Evolutionary conservation across 2,113 vertebrate genomes (phyloP).

Genomic region (Jaculus jaculus): DNA sequence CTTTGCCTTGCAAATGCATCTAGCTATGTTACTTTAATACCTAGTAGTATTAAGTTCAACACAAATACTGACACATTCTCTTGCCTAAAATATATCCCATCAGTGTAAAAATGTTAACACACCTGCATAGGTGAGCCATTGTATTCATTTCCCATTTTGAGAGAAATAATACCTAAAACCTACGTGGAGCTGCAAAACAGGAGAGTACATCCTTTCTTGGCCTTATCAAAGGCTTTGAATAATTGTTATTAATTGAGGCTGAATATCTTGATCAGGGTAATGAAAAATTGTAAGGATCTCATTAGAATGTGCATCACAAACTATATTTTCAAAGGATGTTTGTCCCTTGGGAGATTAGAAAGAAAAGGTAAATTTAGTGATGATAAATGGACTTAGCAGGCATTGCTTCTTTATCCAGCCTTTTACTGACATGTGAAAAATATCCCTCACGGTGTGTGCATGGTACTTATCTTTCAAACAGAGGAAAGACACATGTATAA

Average conservation of each 20-base stretch:
- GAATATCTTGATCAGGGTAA: conserved; percentile 51
- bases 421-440: conserved; percentile 71
- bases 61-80: neutral
- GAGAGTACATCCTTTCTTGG: conserved; percentile 22
- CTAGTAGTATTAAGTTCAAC: neutral
- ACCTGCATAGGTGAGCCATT: neutral
- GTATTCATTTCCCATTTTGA: neutral
- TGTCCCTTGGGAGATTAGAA: conserved; percentile 64
- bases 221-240: conserved; percentile 52
- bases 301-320: conserved; percentile 75
- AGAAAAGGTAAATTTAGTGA: conserved; percentile 67
- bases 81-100: conserved; percentile 24
- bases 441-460: conserved; percentile 45
- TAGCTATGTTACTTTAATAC: neutral
- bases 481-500: neutral
- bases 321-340: conserved; percentile 58
- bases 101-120: neutral
- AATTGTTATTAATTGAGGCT: conserved; percentile 62
- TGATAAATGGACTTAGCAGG: conserved; percentile 56
- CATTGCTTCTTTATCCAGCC: conserved; percentile 52
- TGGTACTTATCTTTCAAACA: conserved; percentile 63
- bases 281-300: conserved; percentile 54
- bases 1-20: neutral
- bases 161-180: conserved; percentile 50
- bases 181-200: neutral